phyloP scores from a whole-genome alignment of 2,888 invertebrate genomes.

The Thecophora atra region DNA sequence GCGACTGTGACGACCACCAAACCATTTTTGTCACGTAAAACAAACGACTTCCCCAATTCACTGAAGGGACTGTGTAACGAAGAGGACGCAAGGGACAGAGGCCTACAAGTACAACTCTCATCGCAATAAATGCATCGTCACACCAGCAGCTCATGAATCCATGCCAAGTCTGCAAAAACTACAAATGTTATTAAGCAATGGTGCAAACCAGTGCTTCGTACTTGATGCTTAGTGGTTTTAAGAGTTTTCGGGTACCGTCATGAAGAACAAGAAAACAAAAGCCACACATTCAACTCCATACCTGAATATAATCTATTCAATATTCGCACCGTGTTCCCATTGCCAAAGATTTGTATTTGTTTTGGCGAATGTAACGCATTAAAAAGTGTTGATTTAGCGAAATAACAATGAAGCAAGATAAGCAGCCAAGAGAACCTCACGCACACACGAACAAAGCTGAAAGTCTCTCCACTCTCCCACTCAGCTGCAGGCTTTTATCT shows the following conservation, averaged over 20 bases:
- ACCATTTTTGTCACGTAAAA: constrained; percentile 13
- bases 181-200: too few relatives aligned
- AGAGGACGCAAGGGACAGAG: not conserved
- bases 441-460: not conserved
- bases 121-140: constrained; percentile 2
- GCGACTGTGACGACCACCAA: not conserved
- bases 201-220: too few relatives aligned
- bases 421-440: not conserved
- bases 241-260: too few relatives aligned
- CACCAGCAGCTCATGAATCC: not conserved
- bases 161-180: not conserved
- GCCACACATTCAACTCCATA: not conserved
- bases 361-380: not conserved
- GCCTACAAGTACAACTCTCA: constrained; percentile 25
- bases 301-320: not conserved
- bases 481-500: not conserved
- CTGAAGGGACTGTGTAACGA: not conserved
- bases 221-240: too few relatives aligned
- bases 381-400: not conserved
- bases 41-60: constrained; percentile 1
- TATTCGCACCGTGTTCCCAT: constrained; percentile 10
- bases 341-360: constrained; percentile 1
- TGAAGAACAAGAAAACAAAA: not conserved
- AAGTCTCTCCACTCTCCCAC: not conserved
- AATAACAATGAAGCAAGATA: not conserved